Percentiles rank a stretch among this genome's conserved stretches.
phyloP scores from a whole-genome alignment of 2,797 vertebrate species.

The Florisuga fusca region DNA sequence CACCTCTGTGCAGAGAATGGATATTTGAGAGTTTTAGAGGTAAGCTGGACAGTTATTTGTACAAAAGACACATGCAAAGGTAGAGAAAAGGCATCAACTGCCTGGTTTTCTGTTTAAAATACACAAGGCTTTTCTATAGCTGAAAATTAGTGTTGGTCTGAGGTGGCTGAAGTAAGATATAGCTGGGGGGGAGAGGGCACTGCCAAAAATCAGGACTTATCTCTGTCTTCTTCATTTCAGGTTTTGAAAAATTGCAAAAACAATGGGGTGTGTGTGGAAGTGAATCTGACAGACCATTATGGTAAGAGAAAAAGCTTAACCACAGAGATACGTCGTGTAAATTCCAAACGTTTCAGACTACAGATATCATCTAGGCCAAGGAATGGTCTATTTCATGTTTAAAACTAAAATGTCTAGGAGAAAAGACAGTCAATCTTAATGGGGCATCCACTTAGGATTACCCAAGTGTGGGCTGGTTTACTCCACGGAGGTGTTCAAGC shows the following conservation, averaged over 20 bases:
- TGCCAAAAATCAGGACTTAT: background rate
- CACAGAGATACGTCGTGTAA: fast-evolving
- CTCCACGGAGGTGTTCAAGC: fast-evolving
- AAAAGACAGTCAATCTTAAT: background rate
- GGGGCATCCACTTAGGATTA: no score
- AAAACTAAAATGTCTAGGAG: background rate
- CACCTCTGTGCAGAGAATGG: conserved; percentile 87
- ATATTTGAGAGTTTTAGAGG: conserved; percentile 84
- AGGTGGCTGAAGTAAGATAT: no score
- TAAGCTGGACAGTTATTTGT: background rate
- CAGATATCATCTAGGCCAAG: background rate
- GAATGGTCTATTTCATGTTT: background rate
- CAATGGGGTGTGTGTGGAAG: conserved; percentile 76
- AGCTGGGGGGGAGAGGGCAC: background rate
- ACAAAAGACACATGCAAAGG: fast-evolving
- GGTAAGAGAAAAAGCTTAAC: conserved; percentile 70
- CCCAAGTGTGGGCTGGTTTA: no score
- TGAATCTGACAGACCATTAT: conserved; percentile 80
- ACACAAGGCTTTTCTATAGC: fast-evolving
- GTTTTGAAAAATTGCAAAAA: conserved; percentile 80
- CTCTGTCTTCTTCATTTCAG: conserved; percentile 52
- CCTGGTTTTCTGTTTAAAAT: fast-evolving
- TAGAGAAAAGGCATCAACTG: fast-evolving
- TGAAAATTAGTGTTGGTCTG: background rate
- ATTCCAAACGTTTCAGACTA: background rate